These are phyloP conservation scores for Lydus trimaculatus DNA, from an alignment of 2,888 invertebrate species.

Conservation along the genomic window DNA sequence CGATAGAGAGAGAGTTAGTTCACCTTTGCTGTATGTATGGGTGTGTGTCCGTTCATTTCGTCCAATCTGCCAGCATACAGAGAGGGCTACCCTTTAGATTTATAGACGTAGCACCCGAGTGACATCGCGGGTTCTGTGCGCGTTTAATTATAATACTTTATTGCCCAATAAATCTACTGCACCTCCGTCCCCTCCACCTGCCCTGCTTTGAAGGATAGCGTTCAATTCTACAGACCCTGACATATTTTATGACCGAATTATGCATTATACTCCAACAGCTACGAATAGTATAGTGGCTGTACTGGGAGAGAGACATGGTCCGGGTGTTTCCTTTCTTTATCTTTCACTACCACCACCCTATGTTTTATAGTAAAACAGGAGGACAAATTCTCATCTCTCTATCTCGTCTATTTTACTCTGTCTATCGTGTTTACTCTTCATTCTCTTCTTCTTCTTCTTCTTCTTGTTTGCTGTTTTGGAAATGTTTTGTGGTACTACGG, in stretches of 20 bases:
- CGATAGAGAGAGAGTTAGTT: constrained; percentile 15
- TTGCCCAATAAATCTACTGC: constrained; percentile 77
- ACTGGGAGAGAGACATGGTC: constrained; percentile 22
- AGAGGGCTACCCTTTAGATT: constrained; percentile 61
- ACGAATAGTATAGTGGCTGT: not conserved
- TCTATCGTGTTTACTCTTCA: too few relatives aligned
- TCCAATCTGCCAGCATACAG: constrained; percentile 52
- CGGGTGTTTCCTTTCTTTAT: constrained; percentile 43
- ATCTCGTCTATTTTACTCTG: not conserved
- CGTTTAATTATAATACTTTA: constrained; percentile 84
- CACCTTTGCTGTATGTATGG: constrained; percentile 6
- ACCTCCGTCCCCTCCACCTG: constrained; percentile 59
- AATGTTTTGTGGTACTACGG: constrained; percentile 49
- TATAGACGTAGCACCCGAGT: constrained; percentile 61
- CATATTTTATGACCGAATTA: constrained; percentile 76
- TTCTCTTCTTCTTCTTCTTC: too few relatives aligned
- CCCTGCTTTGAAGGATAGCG: constrained; percentile 68
- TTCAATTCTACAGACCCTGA: constrained; percentile 72
- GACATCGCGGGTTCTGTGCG: constrained; percentile 64
- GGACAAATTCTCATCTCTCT: not conserved
- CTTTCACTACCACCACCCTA: constrained; percentile 37
- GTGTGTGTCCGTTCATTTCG: constrained; percentile 22
- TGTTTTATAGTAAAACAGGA: constrained; percentile 10
- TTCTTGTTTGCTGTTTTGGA: constrained; percentile 40
- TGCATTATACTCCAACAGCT: constrained; percentile 58